These are phyloP conservation scores for Ranitomeya imitator DNA, from an alignment of 2,113 vertebrate genomes.

Conservation along the genomic window DNA sequence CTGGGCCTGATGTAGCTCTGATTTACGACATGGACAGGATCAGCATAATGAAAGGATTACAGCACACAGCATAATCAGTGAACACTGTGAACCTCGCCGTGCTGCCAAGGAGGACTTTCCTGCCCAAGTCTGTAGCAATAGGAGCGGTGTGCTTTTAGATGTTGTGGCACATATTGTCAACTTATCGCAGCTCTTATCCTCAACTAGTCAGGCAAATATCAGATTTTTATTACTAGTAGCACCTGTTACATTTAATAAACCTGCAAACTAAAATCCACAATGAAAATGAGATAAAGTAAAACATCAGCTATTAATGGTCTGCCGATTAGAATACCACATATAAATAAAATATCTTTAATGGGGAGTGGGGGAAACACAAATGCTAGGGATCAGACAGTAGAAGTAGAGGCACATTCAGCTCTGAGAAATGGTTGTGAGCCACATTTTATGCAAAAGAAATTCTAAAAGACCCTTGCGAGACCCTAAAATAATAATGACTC, in stretches of 20 bases:
- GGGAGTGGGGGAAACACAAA: no score
- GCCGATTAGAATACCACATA: no score
- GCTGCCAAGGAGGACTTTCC: background rate
- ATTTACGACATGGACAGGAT: slow-evolving; percentile 9
- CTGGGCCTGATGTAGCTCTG: background rate
- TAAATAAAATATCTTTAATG: no score
- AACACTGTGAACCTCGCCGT: slow-evolving; percentile 13
- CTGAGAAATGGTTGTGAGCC: no score
- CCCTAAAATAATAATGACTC: no score
- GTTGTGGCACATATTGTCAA: background rate
- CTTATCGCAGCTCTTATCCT: background rate
- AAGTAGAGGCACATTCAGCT: no score
- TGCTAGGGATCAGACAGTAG: no score
- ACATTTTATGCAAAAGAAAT: no score
- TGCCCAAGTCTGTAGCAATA: background rate
- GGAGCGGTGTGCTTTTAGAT: background rate
- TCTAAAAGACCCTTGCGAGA: no score
- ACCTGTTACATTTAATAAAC: background rate
- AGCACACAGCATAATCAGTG: background rate
- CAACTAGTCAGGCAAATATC: background rate
- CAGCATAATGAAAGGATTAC: slow-evolving; percentile 26
- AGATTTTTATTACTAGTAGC: background rate
- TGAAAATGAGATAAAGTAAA: no score
- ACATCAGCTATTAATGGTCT: no score
- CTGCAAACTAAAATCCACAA: background rate